Conservation (phyloP, 2,888 invertebrate genomes). For the Elmis aenea region DNA sequence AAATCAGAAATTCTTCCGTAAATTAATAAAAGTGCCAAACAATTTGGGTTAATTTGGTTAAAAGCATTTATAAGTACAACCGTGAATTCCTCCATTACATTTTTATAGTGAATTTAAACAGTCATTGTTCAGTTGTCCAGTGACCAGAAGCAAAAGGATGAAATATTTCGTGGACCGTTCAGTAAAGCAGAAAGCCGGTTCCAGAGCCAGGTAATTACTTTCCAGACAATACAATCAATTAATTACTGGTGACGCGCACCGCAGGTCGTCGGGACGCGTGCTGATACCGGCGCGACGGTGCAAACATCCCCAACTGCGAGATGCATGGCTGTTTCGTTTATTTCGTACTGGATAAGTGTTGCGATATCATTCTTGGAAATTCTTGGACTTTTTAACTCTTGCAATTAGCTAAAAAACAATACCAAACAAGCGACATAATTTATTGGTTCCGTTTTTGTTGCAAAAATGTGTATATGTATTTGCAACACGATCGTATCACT, state of each 20-base stretch:
- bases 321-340: slow-evolving; percentile 9
- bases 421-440: too few relatives aligned
- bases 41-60: too few relatives aligned
- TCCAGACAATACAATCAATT: slow-evolving; percentile 50
- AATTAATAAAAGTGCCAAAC: too few relatives aligned
- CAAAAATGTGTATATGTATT: too few relatives aligned
- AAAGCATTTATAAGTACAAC: not conserved
- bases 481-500: too few relatives aligned
- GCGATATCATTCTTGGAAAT: too few relatives aligned
- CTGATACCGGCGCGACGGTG: slow-evolving; percentile 32
- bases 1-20: too few relatives aligned
- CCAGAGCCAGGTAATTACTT: slow-evolving; percentile 48
- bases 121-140: slow-evolving; percentile 41
- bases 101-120: slow-evolving; percentile 28
- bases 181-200: slow-evolving; percentile 39
- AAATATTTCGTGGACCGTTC: slow-evolving; percentile 41
- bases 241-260: slow-evolving; percentile 47
- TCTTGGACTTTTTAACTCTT: too few relatives aligned
- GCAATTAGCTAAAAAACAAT: too few relatives aligned
- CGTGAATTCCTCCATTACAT: slow-evolving; percentile 32
- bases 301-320: slow-evolving; percentile 24
- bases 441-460: too few relatives aligned
- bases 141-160: slow-evolving; percentile 45
- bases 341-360: too few relatives aligned
- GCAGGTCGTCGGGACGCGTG: slow-evolving; percentile 41